These are phyloP conservation scores for Blera fallax DNA, from an alignment of 2,888 invertebrate genomes.

Conservation along the genomic window DNA sequence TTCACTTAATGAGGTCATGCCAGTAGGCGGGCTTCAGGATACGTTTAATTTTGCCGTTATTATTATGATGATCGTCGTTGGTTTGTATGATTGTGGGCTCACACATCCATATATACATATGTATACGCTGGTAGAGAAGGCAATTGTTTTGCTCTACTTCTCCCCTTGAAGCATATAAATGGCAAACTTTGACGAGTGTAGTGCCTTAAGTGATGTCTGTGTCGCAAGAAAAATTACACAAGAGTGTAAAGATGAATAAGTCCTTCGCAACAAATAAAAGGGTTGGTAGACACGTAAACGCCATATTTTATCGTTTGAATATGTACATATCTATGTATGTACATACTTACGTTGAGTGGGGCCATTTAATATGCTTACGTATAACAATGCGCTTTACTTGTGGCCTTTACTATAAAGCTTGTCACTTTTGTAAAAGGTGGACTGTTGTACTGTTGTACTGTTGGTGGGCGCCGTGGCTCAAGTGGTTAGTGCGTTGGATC, in stretches of 20 bases:
- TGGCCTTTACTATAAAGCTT: too few relatives aligned
- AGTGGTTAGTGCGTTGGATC: too few relatives aligned
- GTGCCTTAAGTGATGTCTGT: neutral
- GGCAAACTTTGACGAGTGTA: neutral
- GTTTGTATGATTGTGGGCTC: conserved; percentile 2
- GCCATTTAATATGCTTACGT: too few relatives aligned
- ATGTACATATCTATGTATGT: neutral
- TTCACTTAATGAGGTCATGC: conserved; percentile 60
- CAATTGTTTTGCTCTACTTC: conserved; percentile 10
- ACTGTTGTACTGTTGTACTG: too few relatives aligned
- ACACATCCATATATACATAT: neutral
- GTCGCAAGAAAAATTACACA: conserved; percentile 1
- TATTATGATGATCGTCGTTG: conserved; percentile 33
- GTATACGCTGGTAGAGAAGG: neutral
- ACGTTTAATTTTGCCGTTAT: conserved; percentile 45
- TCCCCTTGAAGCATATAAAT: neutral
- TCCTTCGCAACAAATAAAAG: neutral
- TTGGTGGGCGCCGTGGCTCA: too few relatives aligned
- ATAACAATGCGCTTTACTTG: too few relatives aligned
- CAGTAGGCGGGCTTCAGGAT: conserved; percentile 49
- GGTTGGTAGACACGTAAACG: neutral
- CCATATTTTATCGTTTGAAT: neutral
- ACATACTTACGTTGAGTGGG: too few relatives aligned
- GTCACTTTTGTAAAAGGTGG: too few relatives aligned
- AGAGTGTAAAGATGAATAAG: neutral